Evolutionary conservation across 2,113 vertebrate species (phyloP), one percentile per base, ranked within the genome.

Genomic region (Rhinoderma darwinii): DNA sequence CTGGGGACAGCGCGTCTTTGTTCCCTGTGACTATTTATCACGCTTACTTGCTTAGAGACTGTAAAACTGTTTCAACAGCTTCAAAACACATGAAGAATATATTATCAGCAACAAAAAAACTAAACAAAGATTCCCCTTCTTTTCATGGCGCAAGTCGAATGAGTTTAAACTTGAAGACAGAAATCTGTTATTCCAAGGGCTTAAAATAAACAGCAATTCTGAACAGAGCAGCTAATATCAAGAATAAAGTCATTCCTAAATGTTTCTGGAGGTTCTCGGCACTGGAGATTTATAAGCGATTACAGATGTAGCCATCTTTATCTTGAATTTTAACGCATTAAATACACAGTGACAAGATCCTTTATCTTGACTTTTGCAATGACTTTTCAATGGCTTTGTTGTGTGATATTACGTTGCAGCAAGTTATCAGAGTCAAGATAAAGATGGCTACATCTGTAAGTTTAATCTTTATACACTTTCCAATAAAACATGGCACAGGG

Each of bases 11-110:
- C 15, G 10, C 35, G 1, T 39, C 35, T 72, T 39, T 72, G 68
- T 72, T 72, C 68, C 35, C 68, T 37, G 35, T 68, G 66, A 68
- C 17, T 68, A 32, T 68, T 72, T 72, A 72, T 72, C 68, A 72
- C 32, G 27, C 25, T 70, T 70, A 18, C 66, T 37, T 22, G 68
- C 20, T 72, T 72, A 72, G 14, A 37, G 35, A 72, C 68, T 22
- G 20, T 39, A 72, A 72, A 72, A 72, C 68, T 72, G 32, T 39
- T 39, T 39, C 35, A 37, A 72, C 18, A 10, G 68, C 35, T 72
- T 72, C 35, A 72, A 68, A 72, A 72, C 35, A 72, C 32, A 22
- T 1, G 14, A 0, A 70, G 66, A 70, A 70, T 70, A 70, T 70
- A 70, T 70, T 70, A 70, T 20, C 66, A 18, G 15, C 66, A 70